phyloP scores from a whole-genome alignment of 1,140 invertebrate species.

The Caerostris darwini region DNA sequence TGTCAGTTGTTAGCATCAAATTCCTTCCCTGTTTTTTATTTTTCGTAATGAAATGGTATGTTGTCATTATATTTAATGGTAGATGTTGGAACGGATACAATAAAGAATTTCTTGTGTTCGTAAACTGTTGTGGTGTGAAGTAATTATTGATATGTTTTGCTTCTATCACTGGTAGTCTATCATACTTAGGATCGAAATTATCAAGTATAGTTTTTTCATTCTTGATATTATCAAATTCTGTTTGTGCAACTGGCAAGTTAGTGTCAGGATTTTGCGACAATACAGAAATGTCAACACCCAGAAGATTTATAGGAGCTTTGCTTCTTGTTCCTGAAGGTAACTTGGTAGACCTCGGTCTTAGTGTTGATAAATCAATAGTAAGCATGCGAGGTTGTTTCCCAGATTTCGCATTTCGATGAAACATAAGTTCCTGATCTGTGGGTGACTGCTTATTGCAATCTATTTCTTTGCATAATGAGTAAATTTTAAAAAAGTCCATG shows the following conservation, averaged over 20 bases:
- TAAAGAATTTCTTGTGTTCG: background rate
- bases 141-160: background rate
- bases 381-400: background rate
- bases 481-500: background rate
- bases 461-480: background rate
- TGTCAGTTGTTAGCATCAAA: background rate
- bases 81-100: slow-evolving; percentile 37
- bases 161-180: slow-evolving; percentile 35
- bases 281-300: slow-evolving; percentile 60
- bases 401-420: slow-evolving; percentile 4
- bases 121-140: background rate
- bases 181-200: slow-evolving; percentile 30
- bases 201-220: background rate
- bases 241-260: background rate
- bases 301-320: slow-evolving; percentile 12
- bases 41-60: slow-evolving; percentile 33
- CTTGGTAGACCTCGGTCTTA: background rate
- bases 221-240: background rate
- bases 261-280: slow-evolving; percentile 48
- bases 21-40: slow-evolving; percentile 36
- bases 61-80: slow-evolving; percentile 56
- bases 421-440: background rate
- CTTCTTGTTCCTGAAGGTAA: background rate
- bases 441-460: background rate
- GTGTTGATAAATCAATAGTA: slow-evolving; percentile 35